Conservation (phyloP, 2,113 vertebrate species). For the Indri indri region DNA sequence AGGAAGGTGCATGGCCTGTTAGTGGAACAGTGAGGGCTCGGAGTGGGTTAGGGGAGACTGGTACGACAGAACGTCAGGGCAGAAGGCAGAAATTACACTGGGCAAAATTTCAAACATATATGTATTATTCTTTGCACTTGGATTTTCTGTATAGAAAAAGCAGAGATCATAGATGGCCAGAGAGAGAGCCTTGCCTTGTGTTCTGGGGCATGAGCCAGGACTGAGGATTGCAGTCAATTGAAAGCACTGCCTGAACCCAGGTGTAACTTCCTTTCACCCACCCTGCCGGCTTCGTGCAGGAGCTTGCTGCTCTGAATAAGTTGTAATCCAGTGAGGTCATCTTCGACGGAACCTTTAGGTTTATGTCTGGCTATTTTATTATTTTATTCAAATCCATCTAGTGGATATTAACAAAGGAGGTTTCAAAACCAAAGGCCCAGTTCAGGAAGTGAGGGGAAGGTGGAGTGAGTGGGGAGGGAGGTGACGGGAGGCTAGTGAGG, state of each 20-base stretch:
- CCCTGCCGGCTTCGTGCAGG: background rate
- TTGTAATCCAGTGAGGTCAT: background rate
- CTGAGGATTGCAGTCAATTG: background rate
- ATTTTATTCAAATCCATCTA: background rate
- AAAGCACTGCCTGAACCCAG: background rate
- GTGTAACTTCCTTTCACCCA: background rate
- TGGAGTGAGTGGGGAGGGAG: background rate
- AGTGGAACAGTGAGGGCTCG: background rate
- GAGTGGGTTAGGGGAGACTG: background rate
- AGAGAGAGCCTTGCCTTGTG: background rate
- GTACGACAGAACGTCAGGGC: background rate
- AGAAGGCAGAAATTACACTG: background rate
- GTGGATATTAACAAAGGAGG: background rate
- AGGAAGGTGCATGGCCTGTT: background rate
- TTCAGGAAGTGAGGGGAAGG: background rate
- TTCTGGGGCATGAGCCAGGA: background rate
- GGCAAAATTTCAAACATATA: background rate
- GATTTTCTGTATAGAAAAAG: background rate
- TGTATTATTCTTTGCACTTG: background rate
- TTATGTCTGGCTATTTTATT: background rate
- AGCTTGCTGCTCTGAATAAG: background rate
- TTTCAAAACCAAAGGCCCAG: background rate
- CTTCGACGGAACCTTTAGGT: background rate
- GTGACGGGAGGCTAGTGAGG: background rate
- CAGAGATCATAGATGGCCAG: background rate